Base-by-base conservation (phyloP, 2,888 invertebrate genomes). In the Chouioia cunea region DNA sequence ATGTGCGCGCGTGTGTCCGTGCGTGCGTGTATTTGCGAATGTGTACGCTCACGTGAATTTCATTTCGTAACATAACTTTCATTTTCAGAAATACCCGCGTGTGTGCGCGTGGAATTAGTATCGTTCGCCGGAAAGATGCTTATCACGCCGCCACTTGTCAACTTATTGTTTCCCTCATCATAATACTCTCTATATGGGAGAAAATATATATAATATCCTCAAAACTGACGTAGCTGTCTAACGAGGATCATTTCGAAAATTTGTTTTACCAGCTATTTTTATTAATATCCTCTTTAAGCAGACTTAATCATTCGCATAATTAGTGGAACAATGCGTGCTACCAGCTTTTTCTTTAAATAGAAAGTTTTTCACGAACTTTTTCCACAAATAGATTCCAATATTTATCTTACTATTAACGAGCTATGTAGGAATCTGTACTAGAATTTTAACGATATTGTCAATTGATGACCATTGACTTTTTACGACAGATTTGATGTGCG, bases 21-120 rank as follows among this genome's bases (percentile, higher is more conserved):
- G 82, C 78, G 83, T 80, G 81, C n/a, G n/a, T n/a, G n/a, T n/a
- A 20, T 54, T 10, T 54, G 54, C 10, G 54, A 18, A 20, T 54
- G 54, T 15, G 54, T 27, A 20, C 22, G 22, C 23, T 22, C 20
- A 23, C 47, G 60, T 48, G 58, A 68, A 58, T 64, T 48, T 16
- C 8, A 48, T 48, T 64, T 64, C 68, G 57, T 62, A 68, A 68
- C 56, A 56, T 62, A 50, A 68, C 68, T 68, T 68, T 68, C 68
- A 50, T 68, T 68, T 68, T 68, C 68, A 62, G 59, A 67, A 65
- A 16, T 62, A 15, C 44, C 15, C 52, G 14, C 16, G 50, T 60
- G 48, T 27, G 44, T 44, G 22, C n/a, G 48, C 62, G n/a, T 18
- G 8, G 15, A 43, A 43, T 56, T 68, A 54, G 62, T 56, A 44